A percentile compares a stretch with the other conserved stretches of the same genome.
phyloP scores from a whole-genome alignment of 2,888 invertebrate genomes.

The Chironomus riparius region DNA sequence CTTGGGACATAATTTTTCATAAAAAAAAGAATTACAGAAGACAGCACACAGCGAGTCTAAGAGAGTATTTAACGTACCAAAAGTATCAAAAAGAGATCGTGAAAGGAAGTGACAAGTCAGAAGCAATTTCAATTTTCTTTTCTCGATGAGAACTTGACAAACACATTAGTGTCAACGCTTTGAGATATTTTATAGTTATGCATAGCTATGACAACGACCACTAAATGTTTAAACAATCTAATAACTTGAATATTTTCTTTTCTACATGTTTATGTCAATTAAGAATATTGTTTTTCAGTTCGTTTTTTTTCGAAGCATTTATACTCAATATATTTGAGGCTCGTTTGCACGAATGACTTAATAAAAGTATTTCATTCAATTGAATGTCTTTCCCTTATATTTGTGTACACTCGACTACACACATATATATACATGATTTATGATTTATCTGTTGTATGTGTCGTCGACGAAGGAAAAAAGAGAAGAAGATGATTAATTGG shows the following conservation, averaged over 20 bases:
- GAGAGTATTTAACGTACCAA: not conserved
- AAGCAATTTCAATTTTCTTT: not conserved
- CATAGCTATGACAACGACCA: slow-evolving; percentile 7
- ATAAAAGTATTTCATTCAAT: not conserved
- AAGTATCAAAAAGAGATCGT: not conserved
- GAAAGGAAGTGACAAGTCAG: not conserved
- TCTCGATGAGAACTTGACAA: not conserved
- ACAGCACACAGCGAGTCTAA: no score
- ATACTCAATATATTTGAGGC: not conserved
- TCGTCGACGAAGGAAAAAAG: not conserved
- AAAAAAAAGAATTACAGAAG: no score
- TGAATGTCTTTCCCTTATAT: not conserved
- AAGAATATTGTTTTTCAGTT: slow-evolving; percentile 9
- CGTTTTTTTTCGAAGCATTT: not conserved
- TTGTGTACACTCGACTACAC: not conserved
- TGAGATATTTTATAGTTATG: not conserved
- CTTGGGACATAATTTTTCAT: no score
- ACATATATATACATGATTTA: not conserved
- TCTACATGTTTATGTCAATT: slow-evolving; percentile 5
- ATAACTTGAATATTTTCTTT: not conserved
- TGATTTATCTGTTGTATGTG: not conserved
- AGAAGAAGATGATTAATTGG: slow-evolving; percentile 15
- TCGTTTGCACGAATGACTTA: not conserved
- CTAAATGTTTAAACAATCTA: slow-evolving; percentile 6
- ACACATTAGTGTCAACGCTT: slow-evolving; percentile 1